These are phyloP conservation scores for Aphelinus certus DNA, from an alignment of 1,140 invertebrate genomes.

Conservation along the genomic window DNA sequence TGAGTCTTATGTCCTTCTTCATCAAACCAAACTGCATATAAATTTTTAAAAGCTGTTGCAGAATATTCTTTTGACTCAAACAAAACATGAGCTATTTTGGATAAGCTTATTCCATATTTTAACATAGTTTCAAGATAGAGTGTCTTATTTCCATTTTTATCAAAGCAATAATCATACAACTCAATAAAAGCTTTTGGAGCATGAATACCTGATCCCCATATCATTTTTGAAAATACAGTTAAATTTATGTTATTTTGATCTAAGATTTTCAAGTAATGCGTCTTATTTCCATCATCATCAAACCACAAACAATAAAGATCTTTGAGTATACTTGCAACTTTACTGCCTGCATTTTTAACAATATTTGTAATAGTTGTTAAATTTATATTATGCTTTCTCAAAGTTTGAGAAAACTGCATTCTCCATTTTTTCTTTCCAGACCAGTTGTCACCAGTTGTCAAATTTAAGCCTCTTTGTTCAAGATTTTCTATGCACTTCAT, in stretches of 20 bases:
- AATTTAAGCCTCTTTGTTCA: not conserved
- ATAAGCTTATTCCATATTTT: slow-evolving; percentile 7
- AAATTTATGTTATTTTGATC: slow-evolving; percentile 25
- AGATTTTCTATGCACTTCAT: not conserved
- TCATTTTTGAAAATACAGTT: not conserved
- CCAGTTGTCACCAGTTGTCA: not conserved
- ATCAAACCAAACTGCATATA: slow-evolving; percentile 25
- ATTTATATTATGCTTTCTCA: too few relatives aligned
- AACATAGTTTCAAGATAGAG: slow-evolving; percentile 37
- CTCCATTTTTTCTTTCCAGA: not conserved
- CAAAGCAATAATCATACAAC: slow-evolving; percentile 47
- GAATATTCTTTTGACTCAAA: slow-evolving; percentile 16
- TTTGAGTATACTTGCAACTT: not conserved
- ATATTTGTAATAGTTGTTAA: too few relatives aligned
- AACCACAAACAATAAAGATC: slow-evolving; percentile 43
- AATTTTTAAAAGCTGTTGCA: slow-evolving; percentile 15
- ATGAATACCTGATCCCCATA: slow-evolving; percentile 33
- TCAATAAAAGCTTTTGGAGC: slow-evolving; percentile 41
- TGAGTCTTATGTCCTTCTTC: not conserved
- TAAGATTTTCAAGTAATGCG: slow-evolving; percentile 39
- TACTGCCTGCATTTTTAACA: too few relatives aligned
- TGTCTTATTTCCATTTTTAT: slow-evolving; percentile 43
- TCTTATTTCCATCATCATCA: slow-evolving; percentile 44
- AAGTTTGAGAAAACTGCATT: too few relatives aligned
- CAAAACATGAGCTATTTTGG: slow-evolving; percentile 11